These are phyloP conservation scores for Pogonomyrmex barbatus DNA, from an alignment of 1,140 invertebrate species.

Conservation along the genomic window DNA sequence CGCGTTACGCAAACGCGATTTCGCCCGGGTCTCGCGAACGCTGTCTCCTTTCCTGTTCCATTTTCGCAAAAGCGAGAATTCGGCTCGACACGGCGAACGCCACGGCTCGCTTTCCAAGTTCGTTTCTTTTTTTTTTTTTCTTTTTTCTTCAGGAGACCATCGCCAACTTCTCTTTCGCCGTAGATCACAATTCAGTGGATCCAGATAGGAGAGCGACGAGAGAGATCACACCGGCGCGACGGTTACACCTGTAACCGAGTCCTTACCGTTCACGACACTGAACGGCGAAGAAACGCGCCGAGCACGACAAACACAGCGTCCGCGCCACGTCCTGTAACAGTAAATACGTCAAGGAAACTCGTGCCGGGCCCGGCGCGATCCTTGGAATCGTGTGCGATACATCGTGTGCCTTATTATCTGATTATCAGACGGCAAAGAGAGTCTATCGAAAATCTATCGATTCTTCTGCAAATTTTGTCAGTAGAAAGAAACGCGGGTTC, in stretches of 20 bases:
- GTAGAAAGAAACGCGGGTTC: no score
- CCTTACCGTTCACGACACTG: background rate
- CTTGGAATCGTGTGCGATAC: background rate
- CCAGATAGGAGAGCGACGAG: background rate
- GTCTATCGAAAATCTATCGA: no score
- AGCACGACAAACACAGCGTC: background rate
- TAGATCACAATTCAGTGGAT: background rate
- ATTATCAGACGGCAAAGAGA: no score
- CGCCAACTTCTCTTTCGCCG: background rate
- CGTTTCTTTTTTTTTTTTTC: background rate
- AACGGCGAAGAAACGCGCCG: background rate
- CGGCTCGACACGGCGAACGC: background rate
- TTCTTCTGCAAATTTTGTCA: no score
- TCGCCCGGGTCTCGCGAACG: background rate
- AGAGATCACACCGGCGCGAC: background rate
- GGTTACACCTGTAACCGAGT: constrained; percentile 4
- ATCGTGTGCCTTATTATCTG: no score
- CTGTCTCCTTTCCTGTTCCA: background rate
- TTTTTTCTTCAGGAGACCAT: no score
- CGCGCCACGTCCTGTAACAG: background rate
- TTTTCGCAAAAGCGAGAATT: background rate
- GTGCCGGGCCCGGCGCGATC: background rate
- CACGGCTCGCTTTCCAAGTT: background rate
- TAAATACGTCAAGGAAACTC: background rate
- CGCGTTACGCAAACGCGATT: constrained; percentile 1